phyloP scores from a whole-genome alignment of 1,140 invertebrate genomes.

The Pogonomyrmex californicus region DNA sequence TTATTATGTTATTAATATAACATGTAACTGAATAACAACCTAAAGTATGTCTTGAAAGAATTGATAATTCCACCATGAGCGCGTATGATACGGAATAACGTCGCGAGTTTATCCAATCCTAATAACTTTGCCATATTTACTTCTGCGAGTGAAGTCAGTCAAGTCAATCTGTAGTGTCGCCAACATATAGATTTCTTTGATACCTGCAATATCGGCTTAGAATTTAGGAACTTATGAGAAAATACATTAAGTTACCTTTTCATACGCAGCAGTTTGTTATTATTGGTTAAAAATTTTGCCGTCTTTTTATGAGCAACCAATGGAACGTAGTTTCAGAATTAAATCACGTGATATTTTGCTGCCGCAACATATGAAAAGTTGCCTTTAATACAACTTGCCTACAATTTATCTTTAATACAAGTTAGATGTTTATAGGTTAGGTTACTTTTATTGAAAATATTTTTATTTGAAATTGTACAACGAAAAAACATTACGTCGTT shows the following conservation, averaged over 20 bases:
- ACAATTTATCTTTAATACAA: no score
- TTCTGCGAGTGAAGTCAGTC: background rate
- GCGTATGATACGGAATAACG: constrained; percentile 90
- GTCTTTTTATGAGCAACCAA: no score
- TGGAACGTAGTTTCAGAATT: no score
- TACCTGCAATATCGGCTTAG: background rate
- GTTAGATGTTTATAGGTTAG: background rate
- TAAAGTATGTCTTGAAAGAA: constrained; percentile 91
- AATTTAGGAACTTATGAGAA: background rate
- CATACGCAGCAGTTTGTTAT: no score
- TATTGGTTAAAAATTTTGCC: no score
- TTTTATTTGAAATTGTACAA: background rate
- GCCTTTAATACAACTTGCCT: no score
- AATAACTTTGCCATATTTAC: constrained; percentile 87
- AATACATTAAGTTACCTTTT: background rate
- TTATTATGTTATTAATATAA: constrained; percentile 33
- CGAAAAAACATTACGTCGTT: background rate
- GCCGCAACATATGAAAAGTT: no score
- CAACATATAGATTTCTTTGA: background rate
- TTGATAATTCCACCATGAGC: constrained; percentile 93
- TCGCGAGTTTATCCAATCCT: constrained; percentile 91
- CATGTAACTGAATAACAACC: constrained; percentile 87
- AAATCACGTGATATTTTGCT: no score
- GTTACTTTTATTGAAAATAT: background rate
- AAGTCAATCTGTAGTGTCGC: background rate